Evolutionary conservation across 2,113 vertebrate genomes (phyloP).

Genomic region (Phyllostomus discolor): DNA sequence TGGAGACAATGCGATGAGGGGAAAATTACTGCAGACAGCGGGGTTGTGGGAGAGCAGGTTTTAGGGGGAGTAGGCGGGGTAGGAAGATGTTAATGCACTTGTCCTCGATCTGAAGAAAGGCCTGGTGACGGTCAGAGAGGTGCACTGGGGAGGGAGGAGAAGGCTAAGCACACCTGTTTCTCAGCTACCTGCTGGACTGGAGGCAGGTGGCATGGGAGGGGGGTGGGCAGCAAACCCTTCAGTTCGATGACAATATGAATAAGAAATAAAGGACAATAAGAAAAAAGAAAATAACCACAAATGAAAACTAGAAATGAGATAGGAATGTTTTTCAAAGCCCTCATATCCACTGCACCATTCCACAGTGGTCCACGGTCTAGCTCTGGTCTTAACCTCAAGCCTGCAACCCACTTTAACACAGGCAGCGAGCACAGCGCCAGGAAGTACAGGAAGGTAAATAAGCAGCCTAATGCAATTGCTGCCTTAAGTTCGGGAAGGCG

Average conservation of each 20-base stretch:
- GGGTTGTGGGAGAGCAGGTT: not conserved
- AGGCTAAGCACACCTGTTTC: not conserved
- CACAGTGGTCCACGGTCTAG: not conserved
- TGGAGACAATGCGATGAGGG: not conserved
- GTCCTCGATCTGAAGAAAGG: not conserved
- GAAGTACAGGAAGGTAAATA: not conserved
- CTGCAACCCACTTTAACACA: not conserved
- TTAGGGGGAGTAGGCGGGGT: rapidly evolving
- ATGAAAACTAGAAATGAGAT: not conserved
- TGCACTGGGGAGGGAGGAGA: not conserved
- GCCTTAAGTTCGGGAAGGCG: not conserved
- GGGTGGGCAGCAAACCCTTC: not conserved
- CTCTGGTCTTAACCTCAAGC: not conserved
- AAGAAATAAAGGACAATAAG: not conserved
- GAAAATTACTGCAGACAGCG: not conserved
- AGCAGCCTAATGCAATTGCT: not conserved
- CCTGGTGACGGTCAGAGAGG: not conserved
- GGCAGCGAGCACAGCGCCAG: not conserved
- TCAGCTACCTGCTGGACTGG: not conserved
- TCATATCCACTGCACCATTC: not conserved
- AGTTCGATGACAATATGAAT: not conserved
- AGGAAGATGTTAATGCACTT: not conserved
- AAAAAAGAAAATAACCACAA: not conserved
- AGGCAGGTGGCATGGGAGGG: not conserved
- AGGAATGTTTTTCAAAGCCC: not conserved